Evolutionary conservation across 2,888 invertebrate genomes (phyloP).

Genomic region (Cataglyphis rosenhaueri): DNA sequence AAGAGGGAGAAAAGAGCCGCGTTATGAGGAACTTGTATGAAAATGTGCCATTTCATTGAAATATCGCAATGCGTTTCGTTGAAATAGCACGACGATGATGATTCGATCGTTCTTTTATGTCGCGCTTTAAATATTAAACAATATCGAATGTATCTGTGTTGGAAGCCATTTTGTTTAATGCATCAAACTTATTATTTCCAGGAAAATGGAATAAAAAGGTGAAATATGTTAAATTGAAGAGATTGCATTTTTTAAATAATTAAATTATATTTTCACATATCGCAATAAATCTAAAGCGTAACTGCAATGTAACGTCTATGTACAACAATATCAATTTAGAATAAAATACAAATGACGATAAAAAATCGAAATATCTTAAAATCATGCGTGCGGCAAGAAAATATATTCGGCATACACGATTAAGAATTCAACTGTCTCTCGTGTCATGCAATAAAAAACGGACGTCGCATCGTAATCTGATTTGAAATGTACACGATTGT

Average conservation of each 20-base stretch:
- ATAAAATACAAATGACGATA: background rate
- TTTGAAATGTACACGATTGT: background rate
- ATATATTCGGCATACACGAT: background rate
- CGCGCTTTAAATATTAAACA: constrained; percentile 20
- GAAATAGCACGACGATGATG: constrained; percentile 44
- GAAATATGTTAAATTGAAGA: constrained; percentile 18
- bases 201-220: background rate
- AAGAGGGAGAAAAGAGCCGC: constrained; percentile 1
- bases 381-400: background rate
- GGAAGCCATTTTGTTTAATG: constrained; percentile 8
- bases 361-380: background rate
- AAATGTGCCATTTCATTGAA: constrained; percentile 53
- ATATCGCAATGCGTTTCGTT: constrained; percentile 13
- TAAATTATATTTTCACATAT: background rate
- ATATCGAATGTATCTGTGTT: background rate
- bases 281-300: background rate
- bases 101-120: constrained; percentile 53
- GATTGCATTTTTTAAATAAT: background rate
- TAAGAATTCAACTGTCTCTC: background rate
- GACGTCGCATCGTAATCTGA: background rate
- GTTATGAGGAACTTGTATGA: constrained; percentile 57
- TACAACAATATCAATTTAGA: background rate
- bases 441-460: background rate
- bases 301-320: background rate
- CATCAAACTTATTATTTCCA: constrained; percentile 20